phyloP scores from a whole-genome alignment of 1,140 invertebrate species.

The Aphaenogaster ashmeadi region DNA sequence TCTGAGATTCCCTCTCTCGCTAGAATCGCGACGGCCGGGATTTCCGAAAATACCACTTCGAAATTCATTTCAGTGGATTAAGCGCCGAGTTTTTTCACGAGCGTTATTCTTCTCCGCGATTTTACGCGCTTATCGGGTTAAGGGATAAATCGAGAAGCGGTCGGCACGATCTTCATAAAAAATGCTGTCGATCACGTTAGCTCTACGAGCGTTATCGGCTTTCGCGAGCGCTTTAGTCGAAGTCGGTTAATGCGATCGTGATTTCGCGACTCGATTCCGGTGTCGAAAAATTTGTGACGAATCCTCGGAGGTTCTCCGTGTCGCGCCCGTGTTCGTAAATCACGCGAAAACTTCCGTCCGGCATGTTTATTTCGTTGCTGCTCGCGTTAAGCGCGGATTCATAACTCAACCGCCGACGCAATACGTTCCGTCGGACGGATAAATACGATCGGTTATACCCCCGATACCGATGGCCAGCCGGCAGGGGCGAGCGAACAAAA shows the following conservation, averaged over 20 bases:
- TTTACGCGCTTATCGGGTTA: conserved; percentile 48
- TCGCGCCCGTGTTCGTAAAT: conserved; percentile 41
- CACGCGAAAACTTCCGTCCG: conserved; percentile 54
- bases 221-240: neutral
- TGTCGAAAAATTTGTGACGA: conserved; percentile 18
- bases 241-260: conserved; percentile 3
- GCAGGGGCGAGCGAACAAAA: conserved; percentile 22
- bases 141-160: conserved; percentile 27
- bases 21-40: neutral
- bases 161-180: conserved; percentile 1
- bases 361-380: conserved; percentile 53
- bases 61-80: conserved; percentile 42
- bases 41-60: conserved; percentile 34
- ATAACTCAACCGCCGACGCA: conserved; percentile 58
- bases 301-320: conserved; percentile 13
- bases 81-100: conserved; percentile 30
- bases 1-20: neutral
- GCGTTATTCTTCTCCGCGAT: conserved; percentile 28
- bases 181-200: conserved; percentile 13
- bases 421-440: conserved; percentile 57
- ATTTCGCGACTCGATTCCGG: neutral
- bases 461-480: conserved; percentile 2
- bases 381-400: conserved; percentile 53
- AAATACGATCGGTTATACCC: conserved; percentile 59
- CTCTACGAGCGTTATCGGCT: neutral